Conservation (phyloP, 2,113 vertebrate genomes). For the Trematocara stigmaticum region DNA sequence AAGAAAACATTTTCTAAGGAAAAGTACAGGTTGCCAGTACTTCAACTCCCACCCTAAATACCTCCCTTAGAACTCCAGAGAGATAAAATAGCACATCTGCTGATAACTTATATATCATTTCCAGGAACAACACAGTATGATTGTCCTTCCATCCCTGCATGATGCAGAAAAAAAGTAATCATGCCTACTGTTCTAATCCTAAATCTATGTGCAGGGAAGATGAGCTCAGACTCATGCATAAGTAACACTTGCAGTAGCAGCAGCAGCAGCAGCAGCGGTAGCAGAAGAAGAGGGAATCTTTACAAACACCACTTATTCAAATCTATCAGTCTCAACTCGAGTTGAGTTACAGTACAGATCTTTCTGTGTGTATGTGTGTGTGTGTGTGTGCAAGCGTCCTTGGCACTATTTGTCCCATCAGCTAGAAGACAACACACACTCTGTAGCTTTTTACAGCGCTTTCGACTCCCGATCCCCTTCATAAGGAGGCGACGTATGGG, state of each 20-base stretch:
- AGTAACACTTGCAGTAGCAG: conserved; percentile 79
- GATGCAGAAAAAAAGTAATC: conserved; percentile 15
- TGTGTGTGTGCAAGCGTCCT: background rate
- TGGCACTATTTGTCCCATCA: conserved; percentile 12
- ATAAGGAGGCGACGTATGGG: background rate
- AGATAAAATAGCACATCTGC: background rate
- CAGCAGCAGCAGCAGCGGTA: conserved; percentile 49
- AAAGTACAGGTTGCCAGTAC: background rate
- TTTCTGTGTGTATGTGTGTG: background rate
- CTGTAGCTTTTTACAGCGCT: background rate
- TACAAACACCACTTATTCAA: conserved; percentile 30
- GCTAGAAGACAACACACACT: conserved; percentile 14
- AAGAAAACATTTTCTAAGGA: background rate
- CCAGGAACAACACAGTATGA: conserved; percentile 14
- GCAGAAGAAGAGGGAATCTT: conserved; percentile 18
- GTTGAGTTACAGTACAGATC: background rate
- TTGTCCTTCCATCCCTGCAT: conserved; percentile 47
- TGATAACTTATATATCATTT: background rate
- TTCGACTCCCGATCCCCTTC: background rate
- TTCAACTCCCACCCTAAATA: background rate
- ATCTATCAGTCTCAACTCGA: conserved; percentile 9
- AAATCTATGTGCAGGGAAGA: conserved; percentile 28
- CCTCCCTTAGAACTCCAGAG: background rate
- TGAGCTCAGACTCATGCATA: conserved; percentile 68
- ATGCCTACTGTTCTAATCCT: conserved; percentile 40